Conservation (phyloP, 2,113 vertebrate genomes). For the Antechinus flavipes region DNA sequence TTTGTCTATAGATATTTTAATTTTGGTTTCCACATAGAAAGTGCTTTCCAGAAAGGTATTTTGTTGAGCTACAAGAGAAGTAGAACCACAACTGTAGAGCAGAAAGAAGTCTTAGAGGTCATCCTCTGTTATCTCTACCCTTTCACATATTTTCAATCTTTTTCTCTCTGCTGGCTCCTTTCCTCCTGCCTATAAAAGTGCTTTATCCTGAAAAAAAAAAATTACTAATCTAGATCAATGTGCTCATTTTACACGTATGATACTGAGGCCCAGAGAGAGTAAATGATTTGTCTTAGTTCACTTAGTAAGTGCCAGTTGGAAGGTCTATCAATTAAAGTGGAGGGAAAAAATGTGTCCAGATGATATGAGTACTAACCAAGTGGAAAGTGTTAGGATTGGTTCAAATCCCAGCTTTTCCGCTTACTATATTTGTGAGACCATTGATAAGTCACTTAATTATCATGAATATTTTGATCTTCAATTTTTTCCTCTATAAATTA, state of each 20-base stretch:
- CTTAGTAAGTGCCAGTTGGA: neutral
- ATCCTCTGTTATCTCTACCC: neutral
- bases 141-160: neutral
- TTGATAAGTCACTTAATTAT: neutral
- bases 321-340: neutral
- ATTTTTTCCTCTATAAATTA: neutral
- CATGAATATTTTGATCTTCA: neutral
- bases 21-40: neutral
- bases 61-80: neutral
- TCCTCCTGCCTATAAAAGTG: neutral
- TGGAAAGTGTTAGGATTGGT: neutral
- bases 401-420: neutral
- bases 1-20: neutral
- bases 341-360: neutral
- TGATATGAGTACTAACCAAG: neutral
- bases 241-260: neutral
- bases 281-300: neutral
- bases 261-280: neutral
- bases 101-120: neutral
- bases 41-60: neutral
- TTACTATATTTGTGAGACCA: neutral
- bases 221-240: neutral
- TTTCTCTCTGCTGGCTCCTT: neutral
- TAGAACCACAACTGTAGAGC: neutral
- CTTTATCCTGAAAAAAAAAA: neutral